Evolutionary conservation across 2,113 vertebrate species (phyloP).

Genomic region (Ctenomys sociabilis): DNA sequence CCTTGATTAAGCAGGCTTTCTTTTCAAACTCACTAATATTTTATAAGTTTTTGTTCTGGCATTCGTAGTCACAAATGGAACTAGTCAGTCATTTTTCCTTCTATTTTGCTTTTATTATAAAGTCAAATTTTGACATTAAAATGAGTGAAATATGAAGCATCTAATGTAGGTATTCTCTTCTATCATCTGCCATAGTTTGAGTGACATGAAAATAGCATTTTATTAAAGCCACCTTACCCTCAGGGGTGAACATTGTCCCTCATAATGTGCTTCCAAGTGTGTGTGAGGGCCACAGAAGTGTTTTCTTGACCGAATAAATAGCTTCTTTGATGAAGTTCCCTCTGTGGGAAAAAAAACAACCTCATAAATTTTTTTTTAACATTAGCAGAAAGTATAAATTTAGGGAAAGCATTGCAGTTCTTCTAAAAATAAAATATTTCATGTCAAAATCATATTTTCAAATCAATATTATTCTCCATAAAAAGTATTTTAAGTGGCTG

Average conservation of each 20-base stretch:
- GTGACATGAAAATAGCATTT: background rate
- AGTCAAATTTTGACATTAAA: background rate
- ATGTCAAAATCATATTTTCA: slow-evolving; percentile 35
- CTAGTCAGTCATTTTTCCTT: background rate
- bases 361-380: background rate
- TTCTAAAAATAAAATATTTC: slow-evolving; percentile 26
- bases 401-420: slow-evolving; percentile 4
- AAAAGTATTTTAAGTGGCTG: background rate
- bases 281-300: accelerated
- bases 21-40: slow-evolving; percentile 30
- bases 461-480: slow-evolving; percentile 10
- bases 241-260: background rate
- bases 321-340: background rate
- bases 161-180: background rate
- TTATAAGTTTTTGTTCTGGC: background rate
- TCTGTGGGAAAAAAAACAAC: background rate
- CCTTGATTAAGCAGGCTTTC: background rate
- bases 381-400: slow-evolving; percentile 15
- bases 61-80: background rate
- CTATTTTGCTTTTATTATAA: background rate
- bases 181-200: background rate
- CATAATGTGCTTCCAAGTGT: too few species aligned
- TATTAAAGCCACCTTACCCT: background rate
- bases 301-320: background rate
- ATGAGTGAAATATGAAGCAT: background rate